Evolutionary conservation across 2,888 invertebrate species (phyloP).

Genomic region (Drosophila sordidula): DNA sequence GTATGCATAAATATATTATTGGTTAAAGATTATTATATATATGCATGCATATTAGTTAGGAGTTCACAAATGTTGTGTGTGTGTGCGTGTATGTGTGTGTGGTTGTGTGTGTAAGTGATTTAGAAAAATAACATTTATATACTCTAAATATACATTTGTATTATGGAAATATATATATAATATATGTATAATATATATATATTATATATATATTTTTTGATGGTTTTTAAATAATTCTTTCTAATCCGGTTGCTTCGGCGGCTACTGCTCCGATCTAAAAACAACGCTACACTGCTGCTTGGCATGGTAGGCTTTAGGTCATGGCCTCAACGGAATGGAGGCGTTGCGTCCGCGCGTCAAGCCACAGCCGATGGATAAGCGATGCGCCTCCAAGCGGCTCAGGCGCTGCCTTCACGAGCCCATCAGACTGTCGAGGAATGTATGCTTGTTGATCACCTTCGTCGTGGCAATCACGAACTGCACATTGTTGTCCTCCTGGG

Average conservation of each 20-base stretch:
- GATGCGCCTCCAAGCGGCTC: slow-evolving; percentile 62
- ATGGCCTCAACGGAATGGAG: slow-evolving; percentile 45
- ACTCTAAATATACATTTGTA: background rate
- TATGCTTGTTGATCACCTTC: slow-evolving; percentile 95
- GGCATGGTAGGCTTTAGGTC: slow-evolving; percentile 30
- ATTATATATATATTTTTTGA: slow-evolving; percentile 5
- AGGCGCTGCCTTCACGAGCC: slow-evolving; percentile 58
- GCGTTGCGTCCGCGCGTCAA: slow-evolving; percentile 57
- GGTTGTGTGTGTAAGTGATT: slow-evolving; percentile 7
- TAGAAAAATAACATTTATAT: slow-evolving; percentile 40
- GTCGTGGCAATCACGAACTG: slow-evolving; percentile 97
- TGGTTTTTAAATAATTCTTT: background rate
- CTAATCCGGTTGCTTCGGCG: slow-evolving; percentile 3
- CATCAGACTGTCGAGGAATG: slow-evolving; percentile 92
- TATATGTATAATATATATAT: slow-evolving; percentile 6
- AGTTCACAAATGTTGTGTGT: background rate
- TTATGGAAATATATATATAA: slow-evolving; percentile 5
- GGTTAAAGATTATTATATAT: slow-evolving; percentile 14
- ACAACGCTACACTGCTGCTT: slow-evolving; percentile 27
- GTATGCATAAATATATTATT: slow-evolving; percentile 8
- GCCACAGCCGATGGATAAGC: slow-evolving; percentile 54
- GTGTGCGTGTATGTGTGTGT: slow-evolving; percentile 7
- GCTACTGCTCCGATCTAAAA: slow-evolving; percentile 11
- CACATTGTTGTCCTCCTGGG: slow-evolving; percentile 92
- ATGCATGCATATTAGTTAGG: slow-evolving; percentile 17